Evolutionary conservation across 2,888 invertebrate species (phyloP), one percentile per base, ranked within the genome.

Genomic region (Scaptomyza parva): DNA sequence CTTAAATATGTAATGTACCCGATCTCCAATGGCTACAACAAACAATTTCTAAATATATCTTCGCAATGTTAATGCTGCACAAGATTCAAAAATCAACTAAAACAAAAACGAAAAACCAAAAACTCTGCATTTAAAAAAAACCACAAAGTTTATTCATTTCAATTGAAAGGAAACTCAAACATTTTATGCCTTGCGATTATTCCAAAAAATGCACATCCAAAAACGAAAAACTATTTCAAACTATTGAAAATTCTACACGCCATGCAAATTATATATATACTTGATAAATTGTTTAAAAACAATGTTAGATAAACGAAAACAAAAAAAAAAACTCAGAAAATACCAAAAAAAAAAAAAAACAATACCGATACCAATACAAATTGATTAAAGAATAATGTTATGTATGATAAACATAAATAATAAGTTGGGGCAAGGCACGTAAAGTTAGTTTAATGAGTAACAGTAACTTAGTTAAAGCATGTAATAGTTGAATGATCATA

Each of bases 1-100:
- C 79, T 81, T 69, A 66, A 60, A 66, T 67, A 66, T 52, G n/a
- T 69, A 67, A 37, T 68, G 73, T 73, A 64, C 61, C 54, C 70
- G 64, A 69, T 80, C 66, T 75, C 78, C 45, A 72, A 68, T 63
- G 61, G 51, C 72, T 69, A 70, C 55, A 45, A 54, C 44, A 60
- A 60, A 54, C 44, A 60, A 57, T 72, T 72, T 72, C 71, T 69
- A n/a, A n/a, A 62, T 62, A 33, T 61, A 61, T 67, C 67, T 66
- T 86, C 80, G 88, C 82, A 86, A 89, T 85, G 78, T 89, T 88
- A 82, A 86, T 77, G 88, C 88, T 89, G 89, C 89, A 89, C 89
- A 90, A 88, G 69, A 76, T 47, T n/a, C n/a, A 47, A 17, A 17
- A 45, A 12, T 8, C 14, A n/a, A n/a, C 2, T 18, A 0, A n/a